Percentiles rank a stretch among this genome's conserved stretches.
These are phyloP conservation scores for Automeris io DNA, from an alignment of 2,888 invertebrate genomes.

Conservation along the genomic window DNA sequence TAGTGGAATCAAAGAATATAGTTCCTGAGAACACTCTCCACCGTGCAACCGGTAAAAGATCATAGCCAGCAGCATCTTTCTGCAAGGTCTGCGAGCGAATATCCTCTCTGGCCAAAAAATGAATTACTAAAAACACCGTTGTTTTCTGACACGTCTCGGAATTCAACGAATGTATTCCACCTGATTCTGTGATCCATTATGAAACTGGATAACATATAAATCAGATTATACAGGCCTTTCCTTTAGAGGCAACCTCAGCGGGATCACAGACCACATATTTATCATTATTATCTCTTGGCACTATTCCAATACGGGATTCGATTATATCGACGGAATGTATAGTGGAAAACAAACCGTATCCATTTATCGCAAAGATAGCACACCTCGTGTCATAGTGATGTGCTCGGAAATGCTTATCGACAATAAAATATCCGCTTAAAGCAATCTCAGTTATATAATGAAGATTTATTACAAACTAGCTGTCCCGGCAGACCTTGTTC, in stretches of 20 bases:
- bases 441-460: too few species aligned
- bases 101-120: too few species aligned
- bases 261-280: conserved; percentile 13
- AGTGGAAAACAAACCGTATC: conserved; percentile 9
- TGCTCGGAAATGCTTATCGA: background rate
- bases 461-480: too few species aligned
- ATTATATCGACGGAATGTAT: conserved; percentile 16
- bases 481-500: too few species aligned
- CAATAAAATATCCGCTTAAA: too few species aligned
- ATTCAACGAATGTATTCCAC: background rate
- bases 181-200: background rate
- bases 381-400: conserved; percentile 4
- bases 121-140: too few species aligned
- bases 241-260: conserved; percentile 3
- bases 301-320: conserved; percentile 26
- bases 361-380: conserved; percentile 7
- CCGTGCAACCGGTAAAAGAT: too few species aligned
- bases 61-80: too few species aligned
- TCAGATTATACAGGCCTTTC: conserved; percentile 3
- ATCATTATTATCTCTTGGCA: conserved; percentile 27
- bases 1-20: too few species aligned
- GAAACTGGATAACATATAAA: conserved; percentile 2
- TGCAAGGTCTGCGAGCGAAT: too few species aligned
- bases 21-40: too few species aligned
- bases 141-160: too few species aligned